phyloP scores from a whole-genome alignment of 1,140 invertebrate species.

The Oreohelix idahoensis region DNA sequence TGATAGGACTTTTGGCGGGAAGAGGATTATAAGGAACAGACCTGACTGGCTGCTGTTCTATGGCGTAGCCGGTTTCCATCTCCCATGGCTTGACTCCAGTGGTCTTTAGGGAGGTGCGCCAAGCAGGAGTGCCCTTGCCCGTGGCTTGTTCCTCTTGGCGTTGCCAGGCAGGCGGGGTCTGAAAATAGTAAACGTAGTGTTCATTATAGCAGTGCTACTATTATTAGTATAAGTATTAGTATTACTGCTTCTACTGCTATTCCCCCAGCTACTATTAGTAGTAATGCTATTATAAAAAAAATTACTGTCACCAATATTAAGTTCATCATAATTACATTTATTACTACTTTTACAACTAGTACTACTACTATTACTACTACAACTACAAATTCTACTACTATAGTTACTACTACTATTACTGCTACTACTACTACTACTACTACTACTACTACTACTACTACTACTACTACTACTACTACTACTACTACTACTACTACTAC shows the following conservation, averaged over 20 bases:
- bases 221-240: neutral
- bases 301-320: neutral
- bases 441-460: slow-evolving; percentile 11
- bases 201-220: neutral
- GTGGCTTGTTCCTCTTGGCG: slow-evolving; percentile 38
- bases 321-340: neutral
- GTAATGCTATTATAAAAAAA: neutral
- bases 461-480: neutral
- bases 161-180: slow-evolving; percentile 26
- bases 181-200: neutral
- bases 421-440: neutral
- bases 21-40: slow-evolving; percentile 45
- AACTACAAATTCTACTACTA: neutral
- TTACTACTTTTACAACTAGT: neutral
- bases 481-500: neutral
- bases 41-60: slow-evolving; percentile 49
- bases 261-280: neutral
- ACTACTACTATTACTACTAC: neutral
- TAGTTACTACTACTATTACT: neutral
- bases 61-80: slow-evolving; percentile 46
- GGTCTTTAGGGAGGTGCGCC: slow-evolving; percentile 49
- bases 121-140: slow-evolving; percentile 42
- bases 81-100: slow-evolving; percentile 64
- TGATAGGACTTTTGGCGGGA: neutral
- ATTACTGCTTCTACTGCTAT: neutral